Evolutionary conservation across 1,140 invertebrate species (phyloP), one percentile per base, ranked within the genome.

Genomic region (Chymomyza costata): DNA sequence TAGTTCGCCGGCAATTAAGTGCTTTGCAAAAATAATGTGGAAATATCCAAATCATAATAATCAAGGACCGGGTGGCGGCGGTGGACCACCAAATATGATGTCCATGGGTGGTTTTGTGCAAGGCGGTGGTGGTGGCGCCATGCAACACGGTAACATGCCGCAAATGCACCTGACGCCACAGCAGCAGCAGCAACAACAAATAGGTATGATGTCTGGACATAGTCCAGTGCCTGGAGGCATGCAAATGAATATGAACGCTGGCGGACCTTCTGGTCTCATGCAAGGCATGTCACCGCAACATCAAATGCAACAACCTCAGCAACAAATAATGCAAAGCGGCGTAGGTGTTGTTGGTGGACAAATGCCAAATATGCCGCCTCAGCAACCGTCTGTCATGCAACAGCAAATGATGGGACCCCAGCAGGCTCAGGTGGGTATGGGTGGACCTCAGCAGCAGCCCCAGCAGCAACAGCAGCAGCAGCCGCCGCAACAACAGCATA

Each of bases 121-220:
- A 19, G 60, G 15, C 6, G 15, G 64, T 8, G 54, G 46, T 5
- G 55, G 11, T 14, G 58, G 69, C 32, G n/a, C n/a, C n/a, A 73
- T 73, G 69, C 69, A 74, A 31, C 55, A 58, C 25, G 58, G 58
- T 1, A 60, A 59, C 6, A 64, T 70, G 64, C 66, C 65, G 48
- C 66, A 70, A 28, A 65, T 65, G 52, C 68, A 71, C 30, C 70
- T 76, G 65, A 61, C 65, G n/a, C 76, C 69, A 7, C 69, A 82
- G 34, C 74, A 82, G 17, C 74, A 83, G 47, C 74, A 78, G 10
- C 76, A 82, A 17, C 82, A 78, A 34, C 80, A 80, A 45, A 81
- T 81, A 62, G 61, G 59, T 17, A 81, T 81, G 76, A 78, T 78
- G 71, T 57, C 32, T 2, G 52, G 48, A 28, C 49, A 55, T 8